Evolutionary conservation across 1,140 invertebrate species (phyloP), one percentile per base, ranked within the genome.

Genomic region (Leguminivora glycinivorella): DNA sequence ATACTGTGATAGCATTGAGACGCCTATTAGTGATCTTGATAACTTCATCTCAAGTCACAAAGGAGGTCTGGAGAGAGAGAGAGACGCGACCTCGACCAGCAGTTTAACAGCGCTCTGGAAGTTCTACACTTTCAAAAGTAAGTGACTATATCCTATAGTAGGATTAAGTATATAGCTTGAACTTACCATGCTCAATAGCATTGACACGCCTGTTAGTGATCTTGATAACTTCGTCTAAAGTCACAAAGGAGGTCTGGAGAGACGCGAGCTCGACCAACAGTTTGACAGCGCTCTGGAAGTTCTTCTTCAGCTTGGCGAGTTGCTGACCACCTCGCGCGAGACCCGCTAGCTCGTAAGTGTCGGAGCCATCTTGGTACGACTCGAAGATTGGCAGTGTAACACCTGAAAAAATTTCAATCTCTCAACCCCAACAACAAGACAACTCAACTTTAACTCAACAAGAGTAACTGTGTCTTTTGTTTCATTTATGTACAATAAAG

Each of bases 1-100:
- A n/a, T n/a, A n/a, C n/a, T n/a, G n/a, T n/a, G n/a, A 99, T 99
- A 81, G 99, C 99, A 92, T 99, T 99, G 14, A 99, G 99, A 95
- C 99, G 95, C 78, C 99, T 94, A 88, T 99, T 99, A 4, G 98
- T 99, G 67, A 98, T 95, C 93, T 99, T 99, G 79, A 99, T 99
- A 22, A 98, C 98, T 90, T 99, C 98, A 92, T 99, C 98, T 24
- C 99, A 90, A 38, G 98, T 99, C 1, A 99, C 96, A 86, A 99
- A 99, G 25, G 98, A 98, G 0, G 98, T 99, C 91, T 99, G 98
- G 69, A 99, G 89, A n/a, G n/a, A n/a, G n/a, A n/a, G n/a, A n/a
- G n/a, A 0, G 98, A 99, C 4, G 98, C 98, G 72, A 99, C 90
- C 84, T 99, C 97, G 0, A 99, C 97, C n/a, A 99, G 92, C n/a